Conservation (phyloP, 2,888 invertebrate genomes). For the Stegana nigrithorax region DNA sequence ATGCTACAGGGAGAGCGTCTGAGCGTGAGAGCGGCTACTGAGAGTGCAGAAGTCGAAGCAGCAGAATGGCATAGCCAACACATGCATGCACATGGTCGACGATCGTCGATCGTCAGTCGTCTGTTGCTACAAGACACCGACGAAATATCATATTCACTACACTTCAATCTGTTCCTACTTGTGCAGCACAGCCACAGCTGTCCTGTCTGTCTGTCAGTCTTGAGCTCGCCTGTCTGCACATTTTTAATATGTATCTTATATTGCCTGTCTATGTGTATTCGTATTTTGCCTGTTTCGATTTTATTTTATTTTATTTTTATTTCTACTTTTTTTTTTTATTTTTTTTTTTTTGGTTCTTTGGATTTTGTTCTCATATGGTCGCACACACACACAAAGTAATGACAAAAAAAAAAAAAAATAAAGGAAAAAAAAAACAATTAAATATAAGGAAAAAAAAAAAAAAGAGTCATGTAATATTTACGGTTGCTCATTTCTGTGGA, state of each 20-base stretch:
- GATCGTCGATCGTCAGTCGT: background rate
- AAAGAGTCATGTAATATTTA: too few relatives aligned
- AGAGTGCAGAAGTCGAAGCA: conserved; percentile 32
- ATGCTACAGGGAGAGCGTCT: too few relatives aligned
- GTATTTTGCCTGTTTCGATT: conserved; percentile 32
- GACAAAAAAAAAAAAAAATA: too few relatives aligned
- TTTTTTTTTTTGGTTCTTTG: background rate
- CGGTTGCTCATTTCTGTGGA: conserved; percentile 20
- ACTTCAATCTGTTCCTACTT: conserved; percentile 11
- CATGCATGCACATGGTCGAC: conserved; percentile 25
- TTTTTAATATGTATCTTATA: conserved; percentile 5
- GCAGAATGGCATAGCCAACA: conserved; percentile 28
- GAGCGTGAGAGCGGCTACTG: conserved; percentile 37
- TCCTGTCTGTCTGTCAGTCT: conserved; percentile 30
- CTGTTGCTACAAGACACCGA: background rate
- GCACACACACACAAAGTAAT: too few relatives aligned
- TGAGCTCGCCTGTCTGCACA: background rate
- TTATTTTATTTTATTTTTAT: conserved; percentile 9
- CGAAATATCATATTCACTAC: conserved; percentile 8
- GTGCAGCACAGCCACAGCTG: conserved; percentile 46
- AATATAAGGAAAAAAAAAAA: too few relatives aligned
- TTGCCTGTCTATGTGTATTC: conserved; percentile 16
- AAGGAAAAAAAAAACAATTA: background rate
- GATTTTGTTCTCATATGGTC: too few relatives aligned
- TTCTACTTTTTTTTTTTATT: background rate